phyloP scores from a whole-genome alignment of 2,113 vertebrate genomes.

The Centropristis striata region DNA sequence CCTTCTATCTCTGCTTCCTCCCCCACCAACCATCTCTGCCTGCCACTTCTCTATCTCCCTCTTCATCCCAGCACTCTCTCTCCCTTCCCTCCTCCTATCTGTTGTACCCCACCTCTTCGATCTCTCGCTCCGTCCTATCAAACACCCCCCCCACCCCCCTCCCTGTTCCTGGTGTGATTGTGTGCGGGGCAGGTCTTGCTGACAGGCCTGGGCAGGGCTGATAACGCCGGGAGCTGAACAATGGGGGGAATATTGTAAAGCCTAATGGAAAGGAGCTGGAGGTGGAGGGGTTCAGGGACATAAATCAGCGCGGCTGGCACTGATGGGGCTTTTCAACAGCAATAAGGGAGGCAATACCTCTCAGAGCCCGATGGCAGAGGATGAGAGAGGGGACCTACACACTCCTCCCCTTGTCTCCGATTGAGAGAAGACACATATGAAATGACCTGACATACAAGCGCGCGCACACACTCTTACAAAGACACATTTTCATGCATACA shows the following conservation, averaged over 20 bases:
- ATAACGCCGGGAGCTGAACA: slow-evolving; percentile 81
- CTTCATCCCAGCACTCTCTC: slow-evolving; percentile 43
- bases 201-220: slow-evolving; percentile 80
- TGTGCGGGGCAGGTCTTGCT: slow-evolving; percentile 66
- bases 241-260: slow-evolving; percentile 83
- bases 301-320: slow-evolving; percentile 83
- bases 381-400: slow-evolving; percentile 46
- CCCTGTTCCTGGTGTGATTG: slow-evolving; percentile 59
- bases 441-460: too few relatives aligned
- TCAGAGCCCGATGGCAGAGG: slow-evolving; percentile 55
- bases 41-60: slow-evolving; percentile 52
- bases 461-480: slow-evolving; percentile 14
- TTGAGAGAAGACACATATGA: slow-evolving; percentile 49
- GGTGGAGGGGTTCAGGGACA: slow-evolving; percentile 81
- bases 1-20: slow-evolving; percentile 6
- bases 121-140: slow-evolving; percentile 60
- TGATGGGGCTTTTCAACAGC: slow-evolving; percentile 84
- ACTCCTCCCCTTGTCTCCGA: slow-evolving; percentile 56
- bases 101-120: slow-evolving; percentile 57
- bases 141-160: neutral
- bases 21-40: slow-evolving; percentile 19
- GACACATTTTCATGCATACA: slow-evolving; percentile 58
- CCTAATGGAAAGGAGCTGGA: slow-evolving; percentile 83
- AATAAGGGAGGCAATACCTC: slow-evolving; percentile 83
- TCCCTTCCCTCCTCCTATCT: slow-evolving; percentile 34